Base-by-base conservation (phyloP, 2,113 vertebrate genomes). In the Psettodes erumei region DNA sequence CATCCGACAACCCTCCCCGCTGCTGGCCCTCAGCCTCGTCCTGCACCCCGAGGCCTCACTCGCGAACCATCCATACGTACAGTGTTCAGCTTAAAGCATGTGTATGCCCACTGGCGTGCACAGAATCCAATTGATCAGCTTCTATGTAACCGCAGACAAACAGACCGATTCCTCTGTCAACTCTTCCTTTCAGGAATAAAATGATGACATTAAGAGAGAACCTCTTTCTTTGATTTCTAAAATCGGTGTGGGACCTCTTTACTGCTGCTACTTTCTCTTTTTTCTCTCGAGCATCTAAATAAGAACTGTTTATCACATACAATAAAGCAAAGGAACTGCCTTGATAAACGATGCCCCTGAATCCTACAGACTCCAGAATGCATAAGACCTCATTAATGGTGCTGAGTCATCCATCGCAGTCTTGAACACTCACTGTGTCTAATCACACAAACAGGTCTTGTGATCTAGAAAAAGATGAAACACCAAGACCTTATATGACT, bases 301-400 rank as follows among this genome's bases (percentile, higher is more conserved):
- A 50, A 61, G 13, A 53, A 8, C 67, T 13, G 6, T 15, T 12
- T 25, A 7, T 47, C 13, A 59, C 23, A 58, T 62, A 1, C 9
- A 69, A 56, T 7, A 1, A 13, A 51, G 27, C 16, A 28, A 45
- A 45, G 30, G 38, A 15, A 3, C 10, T 16, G 1, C 55, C 32
- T 23, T 72, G 62, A 82, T 73, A 53, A 78, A 69, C 53, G 42
- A 63, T 27, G 19, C 12, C 7, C 9, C 47, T 37, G 32, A 19
- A 42, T 75, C 71, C 61, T 83, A 54, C 64, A 82, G 56, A 28
- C 83, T 73, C 75, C 84, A 90, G 45, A 76, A 79, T 79, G 77
- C 79, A 81, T 66, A 60, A 61, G 56, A 48, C 42, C 67, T 68
- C 55, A 79, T 77, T 70, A 76, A 62, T 48, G 53, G 74, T 56